A percentile compares a stretch with the other conserved stretches of the same genome.
Conservation (phyloP, 1,140 invertebrate species). For the Drosophila arawakana region DNA sequence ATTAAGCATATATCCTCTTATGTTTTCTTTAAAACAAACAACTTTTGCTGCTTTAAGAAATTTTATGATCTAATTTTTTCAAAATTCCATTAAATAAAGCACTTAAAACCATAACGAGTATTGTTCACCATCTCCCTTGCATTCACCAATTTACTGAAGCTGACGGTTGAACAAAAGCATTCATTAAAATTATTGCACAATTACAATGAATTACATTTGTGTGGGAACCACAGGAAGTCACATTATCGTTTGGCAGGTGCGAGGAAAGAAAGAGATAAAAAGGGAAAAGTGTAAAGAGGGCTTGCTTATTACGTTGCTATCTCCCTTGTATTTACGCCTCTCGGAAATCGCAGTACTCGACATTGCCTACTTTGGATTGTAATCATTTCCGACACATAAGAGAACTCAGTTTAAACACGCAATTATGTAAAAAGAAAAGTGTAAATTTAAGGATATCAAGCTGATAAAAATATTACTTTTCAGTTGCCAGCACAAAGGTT, state of each 20-base stretch:
- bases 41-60: neutral
- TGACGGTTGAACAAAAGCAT: slow-evolving; percentile 24
- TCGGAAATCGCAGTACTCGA: slow-evolving; percentile 3
- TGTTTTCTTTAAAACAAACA: neutral
- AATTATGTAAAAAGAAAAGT: slow-evolving; percentile 68
- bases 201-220: slow-evolving; percentile 47
- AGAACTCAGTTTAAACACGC: slow-evolving; percentile 75
- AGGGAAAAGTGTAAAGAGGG: slow-evolving; percentile 10
- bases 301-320: slow-evolving; percentile 26
- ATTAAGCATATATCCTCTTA: no score
- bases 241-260: slow-evolving; percentile 31
- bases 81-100: neutral
- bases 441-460: slow-evolving; percentile 76
- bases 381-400: slow-evolving; percentile 70
- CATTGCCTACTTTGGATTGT: slow-evolving; percentile 39
- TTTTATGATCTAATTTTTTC: neutral
- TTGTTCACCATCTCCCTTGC: slow-evolving; percentile 24
- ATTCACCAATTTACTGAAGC: slow-evolving; percentile 7
- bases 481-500: slow-evolving; percentile 42
- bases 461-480: slow-evolving; percentile 69
- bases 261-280: slow-evolving; percentile 8
- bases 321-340: slow-evolving; percentile 20
- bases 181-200: slow-evolving; percentile 42
- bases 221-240: slow-evolving; percentile 32
- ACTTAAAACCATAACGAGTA: slow-evolving; percentile 7